Base-by-base conservation (phyloP, 2,113 vertebrate species). In the Archocentrus centrarchus region DNA sequence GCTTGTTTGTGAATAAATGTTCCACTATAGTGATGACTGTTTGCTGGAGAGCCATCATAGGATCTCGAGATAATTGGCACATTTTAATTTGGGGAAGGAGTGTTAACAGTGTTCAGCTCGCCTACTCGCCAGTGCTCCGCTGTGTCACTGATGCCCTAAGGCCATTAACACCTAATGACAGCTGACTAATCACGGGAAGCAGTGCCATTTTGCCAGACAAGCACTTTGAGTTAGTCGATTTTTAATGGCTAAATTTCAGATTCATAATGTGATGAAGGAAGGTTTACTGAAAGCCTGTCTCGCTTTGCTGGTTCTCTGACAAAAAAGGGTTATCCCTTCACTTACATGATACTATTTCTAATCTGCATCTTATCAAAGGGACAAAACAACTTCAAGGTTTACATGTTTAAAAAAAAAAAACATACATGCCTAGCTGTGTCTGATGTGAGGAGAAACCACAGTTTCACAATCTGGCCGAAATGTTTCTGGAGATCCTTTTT, bases 1-100 rank as follows among this genome's bases (percentile, higher is more conserved):
- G 82, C 79, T 90, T 86, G 79, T 88, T 92, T 90, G 78, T 89
- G 85, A 83, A 85, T 63, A 81, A 87, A 88, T 75, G 55, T 88
- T 64, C n/a, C 58, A 18, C 79, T 58, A 32, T 78, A 70, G 84
- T 79, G 81, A 90, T 78, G 70, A 84, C 62, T 77, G 75, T 89
- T 86, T 89, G 78, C 75, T 88, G 81, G 79, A 89, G 89, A 85
- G 76, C 86, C 75, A 66, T 90, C 87, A 77, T 86, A 92, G 83
- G 81, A 90, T 90, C 83, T 82, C 58, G n/a, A 88, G 64, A 81
- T 92, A 93, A 92, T 88, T 93, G 92, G 76, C 86, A 84, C 90
- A 82, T 91, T 91, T 92, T 92, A 93, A 93, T 89, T 73, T 92
- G 84, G 80, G 83, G 39, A 63, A 80, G 18, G 44, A 60, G 89